phyloP scores from a whole-genome alignment of 2,797 vertebrate species.

The Microtus californicus region DNA sequence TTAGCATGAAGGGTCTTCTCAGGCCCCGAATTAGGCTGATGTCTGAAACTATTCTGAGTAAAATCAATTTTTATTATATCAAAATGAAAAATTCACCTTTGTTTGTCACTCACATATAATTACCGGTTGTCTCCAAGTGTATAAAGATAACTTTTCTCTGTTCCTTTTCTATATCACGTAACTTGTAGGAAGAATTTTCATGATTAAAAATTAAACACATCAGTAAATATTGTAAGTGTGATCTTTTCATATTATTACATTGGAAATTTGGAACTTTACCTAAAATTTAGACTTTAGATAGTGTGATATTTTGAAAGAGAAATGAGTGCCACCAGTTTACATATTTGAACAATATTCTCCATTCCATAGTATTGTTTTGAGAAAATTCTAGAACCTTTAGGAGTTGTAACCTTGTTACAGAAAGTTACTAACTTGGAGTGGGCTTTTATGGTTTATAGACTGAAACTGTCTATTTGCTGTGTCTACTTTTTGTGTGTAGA shows the following conservation, averaged over 20 bases:
- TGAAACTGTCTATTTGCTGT: neutral
- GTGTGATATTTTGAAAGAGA: neutral
- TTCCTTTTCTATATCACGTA: slow-evolving; percentile 16
- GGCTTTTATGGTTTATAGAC: neutral
- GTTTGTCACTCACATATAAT: slow-evolving; percentile 68
- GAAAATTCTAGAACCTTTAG: neutral
- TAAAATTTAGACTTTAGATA: neutral
- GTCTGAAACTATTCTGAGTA: neutral
- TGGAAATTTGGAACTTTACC: neutral
- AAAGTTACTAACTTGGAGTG: neutral
- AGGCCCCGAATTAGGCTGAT: neutral
- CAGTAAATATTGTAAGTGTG: neutral
- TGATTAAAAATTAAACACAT: neutral
- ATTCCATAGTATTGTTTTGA: neutral
- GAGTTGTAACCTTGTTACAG: neutral
- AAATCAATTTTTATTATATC: slow-evolving; percentile 81
- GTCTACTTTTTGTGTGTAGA: neutral
- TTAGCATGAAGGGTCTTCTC: slow-evolving; percentile 42
- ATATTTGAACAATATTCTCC: neutral
- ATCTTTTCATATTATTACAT: slow-evolving; percentile 29
- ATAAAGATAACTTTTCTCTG: slow-evolving; percentile 37
- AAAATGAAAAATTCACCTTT: slow-evolving; percentile 58
- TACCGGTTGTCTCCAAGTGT: neutral
- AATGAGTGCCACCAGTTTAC: neutral
- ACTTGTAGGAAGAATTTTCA: slow-evolving; percentile 36